Percentiles rank a stretch among this genome's conserved stretches.
Evolutionary conservation across 2,797 vertebrate genomes (phyloP).

Genomic region (Pygocentrus nattereri): DNA sequence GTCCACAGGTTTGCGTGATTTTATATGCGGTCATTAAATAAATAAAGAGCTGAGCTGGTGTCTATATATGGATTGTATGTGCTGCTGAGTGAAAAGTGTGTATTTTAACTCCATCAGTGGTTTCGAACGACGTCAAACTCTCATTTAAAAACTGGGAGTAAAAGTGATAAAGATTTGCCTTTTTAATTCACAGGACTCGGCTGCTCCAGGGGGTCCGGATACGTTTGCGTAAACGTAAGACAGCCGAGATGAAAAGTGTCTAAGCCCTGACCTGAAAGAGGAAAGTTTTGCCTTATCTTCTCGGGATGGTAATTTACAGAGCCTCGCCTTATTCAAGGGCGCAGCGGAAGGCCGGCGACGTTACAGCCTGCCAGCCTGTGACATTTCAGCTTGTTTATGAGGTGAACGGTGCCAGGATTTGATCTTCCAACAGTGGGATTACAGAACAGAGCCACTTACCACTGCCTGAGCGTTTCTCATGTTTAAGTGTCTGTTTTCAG

Average conservation of each 20-base stretch:
- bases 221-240: not conserved
- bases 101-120: no score
- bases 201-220: not conserved
- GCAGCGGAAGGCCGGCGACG: not conserved
- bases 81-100: no score
- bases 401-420: not conserved
- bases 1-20: no score
- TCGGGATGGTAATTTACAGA: not conserved
- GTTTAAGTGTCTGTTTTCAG: not conserved
- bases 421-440: not conserved
- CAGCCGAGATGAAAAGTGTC: not conserved
- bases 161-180: not conserved
- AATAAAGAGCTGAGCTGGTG: no score
- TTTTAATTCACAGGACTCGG: not conserved
- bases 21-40: no score
- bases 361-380: not conserved
- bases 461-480: not conserved
- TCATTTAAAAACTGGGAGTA: no score
- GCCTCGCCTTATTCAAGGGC: slow-evolving; percentile 4
- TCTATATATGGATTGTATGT: no score
- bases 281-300: not conserved
- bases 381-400: slow-evolving; percentile 13
- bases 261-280: not conserved
- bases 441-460: not conserved
- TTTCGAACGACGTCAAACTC: no score